phyloP scores from a whole-genome alignment of 1,140 invertebrate genomes.

The Patella vulgata region DNA sequence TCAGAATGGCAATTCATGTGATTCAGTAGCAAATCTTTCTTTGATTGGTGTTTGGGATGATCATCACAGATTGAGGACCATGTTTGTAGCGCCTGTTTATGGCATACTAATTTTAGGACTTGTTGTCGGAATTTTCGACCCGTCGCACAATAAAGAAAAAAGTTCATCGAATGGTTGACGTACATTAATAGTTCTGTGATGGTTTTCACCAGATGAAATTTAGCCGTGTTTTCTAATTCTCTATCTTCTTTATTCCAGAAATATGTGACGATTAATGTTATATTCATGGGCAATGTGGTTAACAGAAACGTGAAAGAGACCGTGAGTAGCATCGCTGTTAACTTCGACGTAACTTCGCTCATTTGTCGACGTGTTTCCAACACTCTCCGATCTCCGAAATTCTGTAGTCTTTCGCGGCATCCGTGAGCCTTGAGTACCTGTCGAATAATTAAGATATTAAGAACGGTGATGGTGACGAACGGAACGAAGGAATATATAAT shows the following conservation, averaged over 20 bases:
- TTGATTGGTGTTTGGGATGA: too few relatives aligned
- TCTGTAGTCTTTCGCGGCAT: constrained; percentile 15
- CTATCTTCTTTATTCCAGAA: constrained; percentile 39
- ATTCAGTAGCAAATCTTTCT: too few relatives aligned
- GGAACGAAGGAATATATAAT: constrained; percentile 57
- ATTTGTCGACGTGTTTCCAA: constrained; percentile 33
- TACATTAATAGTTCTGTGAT: constrained; percentile 64
- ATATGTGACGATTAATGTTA: constrained; percentile 50
- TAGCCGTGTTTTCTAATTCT: constrained; percentile 23
- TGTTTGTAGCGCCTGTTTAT: too few relatives aligned
- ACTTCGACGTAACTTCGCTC: constrained; percentile 44
- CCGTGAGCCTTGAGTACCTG: constrained; percentile 29
- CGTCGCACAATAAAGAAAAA: constrained; percentile 66
- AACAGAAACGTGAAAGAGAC: constrained; percentile 63
- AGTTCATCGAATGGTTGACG: constrained; percentile 66
- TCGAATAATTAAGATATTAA: constrained; percentile 48
- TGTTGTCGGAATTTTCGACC: constrained; percentile 63
- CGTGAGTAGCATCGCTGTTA: constrained; percentile 62
- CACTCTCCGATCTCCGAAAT: constrained; percentile 1
- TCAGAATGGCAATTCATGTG: too few relatives aligned
- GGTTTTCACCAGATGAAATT: constrained; percentile 47
- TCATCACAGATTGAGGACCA: too few relatives aligned
- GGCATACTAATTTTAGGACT: neutral
- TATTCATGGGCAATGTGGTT: constrained; percentile 63
- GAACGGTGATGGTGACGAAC: constrained; percentile 47